Evolutionary conservation across 2,888 invertebrate species (phyloP).

Genomic region (Beris morrisii): DNA sequence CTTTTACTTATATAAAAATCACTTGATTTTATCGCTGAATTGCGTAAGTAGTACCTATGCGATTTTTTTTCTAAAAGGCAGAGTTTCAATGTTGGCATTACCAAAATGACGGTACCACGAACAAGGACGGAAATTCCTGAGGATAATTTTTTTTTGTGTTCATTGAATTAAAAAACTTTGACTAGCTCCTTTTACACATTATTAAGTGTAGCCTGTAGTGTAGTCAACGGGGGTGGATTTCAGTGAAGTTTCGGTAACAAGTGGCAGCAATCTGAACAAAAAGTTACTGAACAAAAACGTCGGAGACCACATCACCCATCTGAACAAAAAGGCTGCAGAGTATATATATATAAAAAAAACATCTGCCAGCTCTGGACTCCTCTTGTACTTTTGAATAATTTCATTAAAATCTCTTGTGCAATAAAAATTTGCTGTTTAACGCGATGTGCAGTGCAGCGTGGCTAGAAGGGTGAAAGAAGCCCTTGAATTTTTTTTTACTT

Average conservation of each 20-base stretch:
- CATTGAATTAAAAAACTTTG: no score
- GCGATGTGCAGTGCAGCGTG: slow-evolving; percentile 19
- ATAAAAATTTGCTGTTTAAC: slow-evolving; percentile 28
- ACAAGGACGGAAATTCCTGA: no score
- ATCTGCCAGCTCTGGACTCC: slow-evolving; percentile 22
- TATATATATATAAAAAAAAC: slow-evolving; percentile 3
- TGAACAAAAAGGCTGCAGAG: background rate
- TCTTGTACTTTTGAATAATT: slow-evolving; percentile 28
- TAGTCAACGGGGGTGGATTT: no score
- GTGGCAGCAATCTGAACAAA: background rate
- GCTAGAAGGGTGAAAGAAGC: background rate
- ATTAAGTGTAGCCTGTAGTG: no score
- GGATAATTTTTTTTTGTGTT: no score
- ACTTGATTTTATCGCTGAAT: no score
- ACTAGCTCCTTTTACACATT: no score
- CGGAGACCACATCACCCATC: slow-evolving; percentile 14
- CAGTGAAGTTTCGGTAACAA: no score
- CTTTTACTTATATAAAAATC: background rate
- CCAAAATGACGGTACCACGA: no score
- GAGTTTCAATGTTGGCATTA: no score
- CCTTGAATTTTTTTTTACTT: slow-evolving; percentile 22
- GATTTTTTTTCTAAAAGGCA: no score
- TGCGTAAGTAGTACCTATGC: no score
- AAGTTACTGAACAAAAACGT: slow-evolving; percentile 15
- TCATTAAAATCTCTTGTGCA: slow-evolving; percentile 29